Percentiles rank a stretch among this genome's conserved stretches.
These are phyloP conservation scores for Anolis apletophallus DNA, from an alignment of 2,797 vertebrate species.

Conservation along the genomic window DNA sequence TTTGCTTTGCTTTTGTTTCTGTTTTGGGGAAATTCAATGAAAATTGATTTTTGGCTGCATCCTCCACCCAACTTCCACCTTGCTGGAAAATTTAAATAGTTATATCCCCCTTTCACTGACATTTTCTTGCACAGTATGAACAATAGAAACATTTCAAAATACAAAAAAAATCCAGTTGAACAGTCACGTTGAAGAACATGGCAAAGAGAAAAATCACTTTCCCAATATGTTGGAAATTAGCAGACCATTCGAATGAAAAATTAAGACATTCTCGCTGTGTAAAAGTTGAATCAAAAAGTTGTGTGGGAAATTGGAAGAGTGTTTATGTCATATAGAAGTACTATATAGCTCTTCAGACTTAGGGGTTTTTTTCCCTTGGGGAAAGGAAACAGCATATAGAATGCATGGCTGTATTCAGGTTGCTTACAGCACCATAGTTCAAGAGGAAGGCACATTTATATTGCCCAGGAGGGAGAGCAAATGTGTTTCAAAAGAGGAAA, in stretches of 20 bases:
- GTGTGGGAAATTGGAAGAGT: conserved; percentile 47
- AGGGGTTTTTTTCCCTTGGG: accelerated
- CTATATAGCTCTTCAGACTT: conserved; percentile 29
- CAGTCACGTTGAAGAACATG: accelerated
- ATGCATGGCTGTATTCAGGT: conserved; percentile 6
- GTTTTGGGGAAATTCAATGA: not conserved
- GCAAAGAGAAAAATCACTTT: accelerated
- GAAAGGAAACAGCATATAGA: not conserved
- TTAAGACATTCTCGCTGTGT: conserved; percentile 34
- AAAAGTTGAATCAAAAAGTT: conserved; percentile 29
- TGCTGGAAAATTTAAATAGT: conserved; percentile 5
- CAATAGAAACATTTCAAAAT: conserved; percentile 10
- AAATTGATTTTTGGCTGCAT: not conserved
- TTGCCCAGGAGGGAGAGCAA: conserved; percentile 11
- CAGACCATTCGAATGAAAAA: conserved; percentile 46
- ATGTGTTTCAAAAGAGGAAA: conserved; percentile 11
- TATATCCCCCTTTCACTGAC: not conserved
- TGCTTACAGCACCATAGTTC: not conserved
- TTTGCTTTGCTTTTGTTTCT: too few relatives aligned
- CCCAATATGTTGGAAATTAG: conserved; percentile 34
- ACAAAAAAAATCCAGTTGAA: not conserved
- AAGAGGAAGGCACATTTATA: not conserved
- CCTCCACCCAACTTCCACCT: not conserved
- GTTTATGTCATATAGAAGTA: conserved; percentile 20
- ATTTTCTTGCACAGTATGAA: not conserved